Percentiles rank a stretch among this genome's conserved stretches.
Evolutionary conservation across 2,113 vertebrate genomes (phyloP).

Genomic region (Chamaetylas fuelleborni): DNA sequence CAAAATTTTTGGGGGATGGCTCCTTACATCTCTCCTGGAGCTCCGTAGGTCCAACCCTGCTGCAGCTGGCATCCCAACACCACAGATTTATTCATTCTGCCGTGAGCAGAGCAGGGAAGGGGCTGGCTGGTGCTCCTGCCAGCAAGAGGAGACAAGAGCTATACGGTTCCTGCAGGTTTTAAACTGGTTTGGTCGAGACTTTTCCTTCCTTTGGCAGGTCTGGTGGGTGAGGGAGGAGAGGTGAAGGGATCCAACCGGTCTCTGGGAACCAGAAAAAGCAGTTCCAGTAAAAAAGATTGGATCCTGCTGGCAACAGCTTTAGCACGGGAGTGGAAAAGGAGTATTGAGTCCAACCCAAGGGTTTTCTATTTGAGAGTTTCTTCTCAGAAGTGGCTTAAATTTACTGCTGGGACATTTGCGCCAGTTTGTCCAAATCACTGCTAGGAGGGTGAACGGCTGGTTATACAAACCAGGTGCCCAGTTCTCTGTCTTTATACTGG

Average conservation of each 20-base stretch:
- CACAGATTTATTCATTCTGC: neutral
- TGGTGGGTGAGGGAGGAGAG: neutral
- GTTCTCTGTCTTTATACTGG: neutral
- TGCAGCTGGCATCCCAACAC: neutral
- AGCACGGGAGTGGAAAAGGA: neutral
- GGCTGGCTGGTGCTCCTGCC: neutral
- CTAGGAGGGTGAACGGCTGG: neutral
- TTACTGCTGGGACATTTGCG: neutral
- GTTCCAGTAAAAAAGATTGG: neutral
- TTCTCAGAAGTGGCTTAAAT: neutral
- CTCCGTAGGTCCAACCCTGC: neutral
- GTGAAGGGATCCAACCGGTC: neutral
- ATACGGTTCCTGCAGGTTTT: neutral
- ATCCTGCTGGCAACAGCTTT: neutral
- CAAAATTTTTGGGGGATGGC: neutral
- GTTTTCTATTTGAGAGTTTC: neutral
- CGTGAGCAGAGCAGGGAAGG: neutral
- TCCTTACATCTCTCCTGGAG: neutral
- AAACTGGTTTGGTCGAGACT: neutral
- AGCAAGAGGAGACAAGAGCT: neutral
- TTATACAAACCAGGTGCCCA: neutral
- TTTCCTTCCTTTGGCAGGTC: neutral
- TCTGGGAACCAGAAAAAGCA: conserved; percentile 49
- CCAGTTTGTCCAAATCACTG: fast-evolving
- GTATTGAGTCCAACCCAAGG: neutral